Evolutionary conservation across 2,888 invertebrate genomes (phyloP).

Genomic region (Cosmopolites sordidus): DNA sequence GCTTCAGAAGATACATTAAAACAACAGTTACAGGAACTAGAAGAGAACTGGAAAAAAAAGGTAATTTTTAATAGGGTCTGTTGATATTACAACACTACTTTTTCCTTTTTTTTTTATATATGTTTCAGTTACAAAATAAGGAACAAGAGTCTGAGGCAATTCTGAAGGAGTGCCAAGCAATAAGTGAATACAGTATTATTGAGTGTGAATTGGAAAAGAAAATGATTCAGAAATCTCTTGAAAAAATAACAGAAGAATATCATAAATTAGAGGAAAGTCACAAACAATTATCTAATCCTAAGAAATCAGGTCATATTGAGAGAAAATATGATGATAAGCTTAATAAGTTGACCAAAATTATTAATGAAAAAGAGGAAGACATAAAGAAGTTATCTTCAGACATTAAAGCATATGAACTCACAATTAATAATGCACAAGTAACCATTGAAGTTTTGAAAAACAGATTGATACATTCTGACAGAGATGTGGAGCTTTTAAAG

Average conservation of each 20-base stretch:
- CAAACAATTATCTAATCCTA: conserved; percentile 16
- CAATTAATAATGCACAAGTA: conserved; percentile 56
- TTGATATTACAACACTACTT: too few relatives aligned
- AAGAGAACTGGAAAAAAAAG: conserved; percentile 46
- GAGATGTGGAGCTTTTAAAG: conserved; percentile 56
- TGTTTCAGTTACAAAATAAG: conserved; percentile 40
- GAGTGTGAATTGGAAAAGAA: conserved; percentile 52
- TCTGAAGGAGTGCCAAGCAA: conserved; percentile 53
- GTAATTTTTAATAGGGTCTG: too few relatives aligned
- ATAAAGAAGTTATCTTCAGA: conserved; percentile 51
- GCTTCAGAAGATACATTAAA: conserved; percentile 46
- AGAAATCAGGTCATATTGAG: neutral
- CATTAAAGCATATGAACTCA: conserved; percentile 56
- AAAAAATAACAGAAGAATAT: conserved; percentile 31
- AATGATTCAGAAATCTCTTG: conserved; percentile 43
- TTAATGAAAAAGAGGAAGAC: conserved; percentile 44
- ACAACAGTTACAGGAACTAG: conserved; percentile 49
- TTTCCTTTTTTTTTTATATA: neutral
- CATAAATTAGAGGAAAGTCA: conserved; percentile 26
- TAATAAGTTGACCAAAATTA: conserved; percentile 15
- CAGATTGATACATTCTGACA: conserved; percentile 57
- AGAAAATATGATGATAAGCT: conserved; percentile 13
- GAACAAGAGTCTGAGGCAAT: conserved; percentile 49
- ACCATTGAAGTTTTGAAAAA: conserved; percentile 58
- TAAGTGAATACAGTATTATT: conserved; percentile 54